Base-by-base conservation (phyloP, 2,797 vertebrate species). In the Rhinella marina region DNA sequence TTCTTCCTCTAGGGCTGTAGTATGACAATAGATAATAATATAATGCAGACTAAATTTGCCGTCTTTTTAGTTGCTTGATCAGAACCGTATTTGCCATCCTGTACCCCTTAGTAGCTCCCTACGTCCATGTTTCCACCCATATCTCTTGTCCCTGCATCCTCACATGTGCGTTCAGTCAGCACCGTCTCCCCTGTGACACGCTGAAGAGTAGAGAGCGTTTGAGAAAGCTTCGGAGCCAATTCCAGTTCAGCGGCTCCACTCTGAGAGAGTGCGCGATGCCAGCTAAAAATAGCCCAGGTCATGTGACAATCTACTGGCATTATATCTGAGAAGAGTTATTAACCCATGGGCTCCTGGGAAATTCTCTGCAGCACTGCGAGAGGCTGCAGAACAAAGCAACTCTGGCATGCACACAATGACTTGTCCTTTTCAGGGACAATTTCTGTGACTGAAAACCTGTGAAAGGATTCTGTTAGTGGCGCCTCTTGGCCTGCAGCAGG, bases 221-320 rank as follows among this genome's bases (percentile, higher is more conserved):
- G 56, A 32, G 78, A 82, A 64, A 57, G 79, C 78, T 77, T 64
- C 32, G 62, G 54, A 78, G 61, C 68, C 73, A 85, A 83, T 89
- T 89, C 85, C 81, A 87, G 88, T 89, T 89, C 81, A 89, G 85
- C 80, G 25, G 81, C 85, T 87, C 73, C 14, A 73, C 72, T 82
- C 70, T 82, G 68, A 59, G 72, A 79, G 72, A 54, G 29, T 80
- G 82, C 66, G 32, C 21, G 76, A 84, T 84, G 75, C 32, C 32
- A 25, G 54, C 88, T 89, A 89, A 89, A 84, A 84, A 89, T 89
- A 89, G 85, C 64, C 17, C 64, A 41, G 85, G 88, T 87, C 88
- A 89, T 64, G 81, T 89, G 88, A 87, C 88, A 72, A 54, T 85
- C 84, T 82, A 72, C 87, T 76, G 87, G 84, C 80, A 82, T 88